Conservation (phyloP, 2,888 invertebrate species). For the Lordiphosa andalusiaca region DNA sequence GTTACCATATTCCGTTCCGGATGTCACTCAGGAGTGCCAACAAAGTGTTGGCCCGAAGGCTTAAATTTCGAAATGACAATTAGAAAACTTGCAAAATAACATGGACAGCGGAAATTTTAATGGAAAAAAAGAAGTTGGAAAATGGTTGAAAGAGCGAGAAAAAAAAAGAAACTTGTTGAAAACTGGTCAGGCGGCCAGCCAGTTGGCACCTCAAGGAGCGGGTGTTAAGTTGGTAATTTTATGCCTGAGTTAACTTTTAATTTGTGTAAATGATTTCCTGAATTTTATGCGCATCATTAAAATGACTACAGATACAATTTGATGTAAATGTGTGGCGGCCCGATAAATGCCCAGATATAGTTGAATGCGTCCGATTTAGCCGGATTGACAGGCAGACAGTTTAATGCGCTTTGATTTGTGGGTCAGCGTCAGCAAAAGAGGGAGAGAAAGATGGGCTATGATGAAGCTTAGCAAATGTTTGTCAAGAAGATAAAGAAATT, state of each 20-base stretch:
- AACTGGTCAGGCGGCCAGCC: conserved; percentile 9
- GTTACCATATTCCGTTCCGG: conserved; percentile 37
- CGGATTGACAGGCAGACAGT: conserved; percentile 38
- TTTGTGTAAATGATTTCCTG: conserved; percentile 73
- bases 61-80: conserved; percentile 72
- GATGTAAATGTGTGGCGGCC: conserved; percentile 34
- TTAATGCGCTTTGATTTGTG: conserved; percentile 69
- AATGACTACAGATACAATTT: conserved; percentile 30
- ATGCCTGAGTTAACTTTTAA: conserved; percentile 75
- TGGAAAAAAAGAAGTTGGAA: not conserved
- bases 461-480: conserved; percentile 28
- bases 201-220: conserved; percentile 36
- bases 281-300: conserved; percentile 71
- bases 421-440: conserved; percentile 25
- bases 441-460: conserved; percentile 25
- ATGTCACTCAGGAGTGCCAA: conserved; percentile 41
- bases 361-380: conserved; percentile 19
- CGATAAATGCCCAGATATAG: conserved; percentile 27
- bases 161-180: not conserved
- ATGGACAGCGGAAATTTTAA: conserved; percentile 23
- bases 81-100: conserved; percentile 76
- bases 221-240: conserved; percentile 78
- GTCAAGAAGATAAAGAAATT: conserved; percentile 10
- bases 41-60: conserved; percentile 59
- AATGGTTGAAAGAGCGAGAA: no score